Evolutionary conservation across 2,797 vertebrate genomes (phyloP).

Genomic region (Danio jaintianensis): DNA sequence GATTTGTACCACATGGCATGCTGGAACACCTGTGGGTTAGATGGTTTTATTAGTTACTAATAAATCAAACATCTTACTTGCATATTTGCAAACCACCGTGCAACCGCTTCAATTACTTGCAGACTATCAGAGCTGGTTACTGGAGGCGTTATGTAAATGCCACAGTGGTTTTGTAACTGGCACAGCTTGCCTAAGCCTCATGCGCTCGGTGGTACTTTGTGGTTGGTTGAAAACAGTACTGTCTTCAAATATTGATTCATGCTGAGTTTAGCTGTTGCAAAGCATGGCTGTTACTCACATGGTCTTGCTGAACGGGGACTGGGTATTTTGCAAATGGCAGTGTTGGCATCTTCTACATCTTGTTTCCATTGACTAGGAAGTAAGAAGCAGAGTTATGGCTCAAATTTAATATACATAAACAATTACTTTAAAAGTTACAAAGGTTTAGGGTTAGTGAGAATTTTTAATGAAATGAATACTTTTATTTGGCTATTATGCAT

Average conservation of each 20-base stretch:
- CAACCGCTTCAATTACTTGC: slow-evolving; percentile 24
- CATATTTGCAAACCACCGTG: background rate
- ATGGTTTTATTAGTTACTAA: slow-evolving; percentile 7
- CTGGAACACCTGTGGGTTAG: slow-evolving; percentile 63
- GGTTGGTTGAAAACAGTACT: slow-evolving; percentile 8
- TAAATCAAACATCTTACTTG: slow-evolving; percentile 17
- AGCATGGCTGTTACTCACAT: slow-evolving; percentile 69
- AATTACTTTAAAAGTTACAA: background rate
- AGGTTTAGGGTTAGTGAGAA: background rate
- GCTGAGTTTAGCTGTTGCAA: background rate
- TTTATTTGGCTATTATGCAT: background rate
- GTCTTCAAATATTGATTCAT: slow-evolving; percentile 4
- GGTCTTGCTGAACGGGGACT: slow-evolving; percentile 66
- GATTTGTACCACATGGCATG: slow-evolving; percentile 83
- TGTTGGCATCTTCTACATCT: slow-evolving; percentile 86
- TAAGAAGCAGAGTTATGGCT: slow-evolving; percentile 40
- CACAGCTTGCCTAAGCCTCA: slow-evolving; percentile 4
- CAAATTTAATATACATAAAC: background rate
- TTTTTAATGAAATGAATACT: background rate
- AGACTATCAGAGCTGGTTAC: background rate
- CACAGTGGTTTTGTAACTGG: slow-evolving; percentile 4
- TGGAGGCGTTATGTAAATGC: background rate
- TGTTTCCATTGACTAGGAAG: slow-evolving; percentile 85
- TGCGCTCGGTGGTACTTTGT: slow-evolving; percentile 15
- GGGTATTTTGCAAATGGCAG: slow-evolving; percentile 73